Evolutionary conservation across 1,140 invertebrate species (phyloP), one percentile per base, ranked within the genome.

Genomic region (Drosophila arawakana): DNA sequence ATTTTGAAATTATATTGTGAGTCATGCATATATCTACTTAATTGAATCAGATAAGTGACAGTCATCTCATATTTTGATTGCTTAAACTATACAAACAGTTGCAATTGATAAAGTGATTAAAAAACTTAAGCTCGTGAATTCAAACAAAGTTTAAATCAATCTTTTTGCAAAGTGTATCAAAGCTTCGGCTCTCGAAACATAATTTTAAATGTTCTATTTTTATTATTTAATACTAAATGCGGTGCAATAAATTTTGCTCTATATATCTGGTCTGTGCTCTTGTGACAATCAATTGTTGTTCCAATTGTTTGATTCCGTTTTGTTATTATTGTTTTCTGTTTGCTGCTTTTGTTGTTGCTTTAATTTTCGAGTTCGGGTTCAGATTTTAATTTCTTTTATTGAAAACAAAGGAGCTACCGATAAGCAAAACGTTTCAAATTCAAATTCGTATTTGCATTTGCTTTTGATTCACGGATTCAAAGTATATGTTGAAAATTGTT

Each of bases 331-430:
- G 4, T 52, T 35, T 34, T 49, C 18, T 68, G 34, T 41, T 21
- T 21, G 18, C 18, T 1, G 18, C 18, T 21, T 21, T 21, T 68
- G 10, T 13, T 68, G 44, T 59, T 68, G 25, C 0, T 46, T 44
- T 41, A 9, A 30, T 25, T 30, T 54, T 30, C 11, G 52, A 49
- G 35, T 57, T 57, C 21, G 10, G 50, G 30, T 47, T 55, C 37
- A 41, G 21, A 47, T 58, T 58, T 11, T 35, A 37, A 35, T 69
- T 43, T 69, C 25, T 41, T 44, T 9, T 39, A 30, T 8, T 65
- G 62, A 39, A 30, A 57, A 70, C 50, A 71, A 71, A 63, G 69
- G 8, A 7, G 21, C 35, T 13, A n/a, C n/a, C 59, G 69, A 65
- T 65, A 71, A 71, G 60, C 21, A 11, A n/a, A 39, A 4, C 30